phyloP scores from a whole-genome alignment of 2,797 vertebrate species.

The Trematomus bernacchii region DNA sequence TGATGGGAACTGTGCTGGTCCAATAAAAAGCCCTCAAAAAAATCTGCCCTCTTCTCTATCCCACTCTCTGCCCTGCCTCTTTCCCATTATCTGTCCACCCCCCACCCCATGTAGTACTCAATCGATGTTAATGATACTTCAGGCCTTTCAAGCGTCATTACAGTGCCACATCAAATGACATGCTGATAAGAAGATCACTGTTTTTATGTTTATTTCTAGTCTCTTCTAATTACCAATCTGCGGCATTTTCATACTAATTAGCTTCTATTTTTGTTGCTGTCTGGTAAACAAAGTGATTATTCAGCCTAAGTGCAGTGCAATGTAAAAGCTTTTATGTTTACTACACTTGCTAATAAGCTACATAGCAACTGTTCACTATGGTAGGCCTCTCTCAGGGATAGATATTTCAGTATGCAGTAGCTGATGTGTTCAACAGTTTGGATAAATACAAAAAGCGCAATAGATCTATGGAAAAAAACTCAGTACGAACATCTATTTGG shows the following conservation, averaged over 20 bases:
- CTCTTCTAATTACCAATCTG: not conserved
- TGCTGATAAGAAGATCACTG: not conserved
- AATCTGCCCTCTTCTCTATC: not conserved
- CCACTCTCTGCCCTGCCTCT: not conserved
- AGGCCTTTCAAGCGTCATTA: constrained; percentile 42
- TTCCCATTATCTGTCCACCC: constrained; percentile 39
- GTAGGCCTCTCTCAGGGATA: not conserved
- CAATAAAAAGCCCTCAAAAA: constrained; percentile 10
- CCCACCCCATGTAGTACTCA: constrained; percentile 10
- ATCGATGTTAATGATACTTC: constrained; percentile 34
- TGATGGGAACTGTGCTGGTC: not conserved
- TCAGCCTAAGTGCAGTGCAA: not conserved
- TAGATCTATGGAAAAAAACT: not conserved
- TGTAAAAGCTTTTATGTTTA: constrained; percentile 18
- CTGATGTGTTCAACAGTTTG: not conserved
- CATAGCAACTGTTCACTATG: not conserved
- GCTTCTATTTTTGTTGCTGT: constrained; percentile 10
- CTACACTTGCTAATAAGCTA: not conserved
- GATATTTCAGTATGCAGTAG: not conserved
- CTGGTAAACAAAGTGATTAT: constrained; percentile 5
- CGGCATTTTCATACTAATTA: constrained; percentile 18
- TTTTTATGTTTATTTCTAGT: constrained; percentile 9
- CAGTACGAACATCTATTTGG: not conserved
- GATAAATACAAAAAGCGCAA: not conserved
- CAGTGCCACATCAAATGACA: constrained; percentile 23